phyloP scores from a whole-genome alignment of 2,888 invertebrate genomes.

The Cataglyphis rosenhaueri region DNA sequence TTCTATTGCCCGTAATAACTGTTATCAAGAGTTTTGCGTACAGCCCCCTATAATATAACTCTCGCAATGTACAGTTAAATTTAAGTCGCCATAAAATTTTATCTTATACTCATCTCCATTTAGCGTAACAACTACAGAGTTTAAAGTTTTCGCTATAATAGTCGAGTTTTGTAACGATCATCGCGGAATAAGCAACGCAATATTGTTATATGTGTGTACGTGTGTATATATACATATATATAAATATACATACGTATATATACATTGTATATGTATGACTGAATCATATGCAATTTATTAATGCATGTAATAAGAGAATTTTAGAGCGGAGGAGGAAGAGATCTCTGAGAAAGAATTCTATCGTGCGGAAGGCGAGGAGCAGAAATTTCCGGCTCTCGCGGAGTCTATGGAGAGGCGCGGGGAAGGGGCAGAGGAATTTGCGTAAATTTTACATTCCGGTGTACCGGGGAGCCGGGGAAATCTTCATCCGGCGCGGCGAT shows the following conservation, averaged over 20 bases:
- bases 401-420: constrained; percentile 43
- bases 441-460: constrained; percentile 53
- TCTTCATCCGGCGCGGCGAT: constrained; percentile 44
- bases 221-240: no score
- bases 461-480: constrained; percentile 3
- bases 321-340: neutral
- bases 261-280: neutral
- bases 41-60: neutral
- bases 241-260: no score
- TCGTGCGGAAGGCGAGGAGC: constrained; percentile 7
- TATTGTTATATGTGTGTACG: constrained; percentile 1
- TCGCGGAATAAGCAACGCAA: neutral
- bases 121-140: neutral
- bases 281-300: constrained; percentile 25
- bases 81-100: neutral
- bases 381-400: constrained; percentile 57
- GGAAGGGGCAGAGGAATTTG: constrained; percentile 19
- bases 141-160: neutral
- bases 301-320: constrained; percentile 17
- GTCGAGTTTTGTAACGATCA: constrained; percentile 18
- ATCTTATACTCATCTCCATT: constrained; percentile 31
- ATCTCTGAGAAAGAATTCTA: constrained; percentile 20
- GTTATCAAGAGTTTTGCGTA: constrained; percentile 10
- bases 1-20: neutral
- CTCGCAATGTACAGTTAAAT: constrained; percentile 7